Conservation (phyloP, 2,888 invertebrate genomes). For the Cryptus armator region DNA sequence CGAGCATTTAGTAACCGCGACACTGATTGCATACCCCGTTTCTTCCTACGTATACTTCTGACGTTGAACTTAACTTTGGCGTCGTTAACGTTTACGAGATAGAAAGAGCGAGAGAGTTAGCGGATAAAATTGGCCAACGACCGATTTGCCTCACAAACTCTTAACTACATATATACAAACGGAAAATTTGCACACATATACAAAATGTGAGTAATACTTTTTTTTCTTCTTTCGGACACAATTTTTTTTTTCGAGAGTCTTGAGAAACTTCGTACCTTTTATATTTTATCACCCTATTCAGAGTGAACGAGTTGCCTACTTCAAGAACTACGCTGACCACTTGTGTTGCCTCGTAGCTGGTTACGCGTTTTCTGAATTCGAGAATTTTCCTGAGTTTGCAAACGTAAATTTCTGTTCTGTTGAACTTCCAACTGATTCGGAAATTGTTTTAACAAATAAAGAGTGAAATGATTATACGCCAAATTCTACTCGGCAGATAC, state of each 20-base stretch:
- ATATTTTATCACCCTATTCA: not conserved
- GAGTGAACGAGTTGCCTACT: conserved; percentile 1
- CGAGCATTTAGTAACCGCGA: conserved; percentile 56
- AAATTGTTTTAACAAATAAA: no score
- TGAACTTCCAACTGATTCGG: no score
- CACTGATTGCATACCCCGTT: conserved; percentile 54
- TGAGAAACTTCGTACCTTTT: not conserved
- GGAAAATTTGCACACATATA: not conserved
- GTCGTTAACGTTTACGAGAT: conserved; percentile 53
- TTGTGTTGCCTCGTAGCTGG: no score
- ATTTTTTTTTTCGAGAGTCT: not conserved
- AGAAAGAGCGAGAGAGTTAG: not conserved
- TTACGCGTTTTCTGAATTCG: no score
- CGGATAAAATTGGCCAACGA: conserved; percentile 34
- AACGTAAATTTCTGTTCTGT: no score
- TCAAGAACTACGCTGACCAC: not conserved
- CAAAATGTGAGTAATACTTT: conserved; percentile 14
- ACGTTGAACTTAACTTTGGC: conserved; percentile 50
- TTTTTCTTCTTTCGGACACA: not conserved
- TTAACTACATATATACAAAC: not conserved
- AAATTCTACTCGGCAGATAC: no score
- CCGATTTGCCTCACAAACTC: conserved; percentile 39
- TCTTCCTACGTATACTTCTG: conserved; percentile 34
- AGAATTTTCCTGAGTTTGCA: no score
- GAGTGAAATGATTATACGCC: no score